Conservation (phyloP, 2,113 vertebrate genomes). For the Epinephelus lanceolatus region DNA sequence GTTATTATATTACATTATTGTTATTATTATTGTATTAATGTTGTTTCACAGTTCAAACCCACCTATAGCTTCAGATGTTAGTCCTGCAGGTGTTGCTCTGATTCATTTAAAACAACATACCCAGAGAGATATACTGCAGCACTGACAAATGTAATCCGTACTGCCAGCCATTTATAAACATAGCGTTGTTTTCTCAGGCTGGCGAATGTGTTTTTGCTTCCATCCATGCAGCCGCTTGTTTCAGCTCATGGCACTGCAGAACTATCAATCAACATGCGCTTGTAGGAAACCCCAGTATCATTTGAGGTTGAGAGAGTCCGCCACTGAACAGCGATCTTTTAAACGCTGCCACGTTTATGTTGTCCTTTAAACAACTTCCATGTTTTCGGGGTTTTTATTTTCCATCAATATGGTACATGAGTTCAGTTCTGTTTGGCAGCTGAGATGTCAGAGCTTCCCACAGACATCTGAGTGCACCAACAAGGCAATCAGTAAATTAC, state of each 20-base stretch:
- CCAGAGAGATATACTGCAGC: background rate
- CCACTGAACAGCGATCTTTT: background rate
- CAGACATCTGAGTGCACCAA: slow-evolving; percentile 20
- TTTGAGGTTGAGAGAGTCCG: background rate
- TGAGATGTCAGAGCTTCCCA: slow-evolving; percentile 5
- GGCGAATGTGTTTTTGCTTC: slow-evolving; percentile 6
- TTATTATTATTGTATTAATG: background rate
- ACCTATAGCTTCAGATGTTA: background rate
- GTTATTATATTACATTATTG: background rate
- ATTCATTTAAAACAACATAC: background rate
- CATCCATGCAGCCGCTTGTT: background rate
- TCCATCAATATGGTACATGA: background rate
- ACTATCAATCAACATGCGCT: background rate
- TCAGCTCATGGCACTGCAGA: background rate
- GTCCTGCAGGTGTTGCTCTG: background rate
- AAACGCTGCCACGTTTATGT: background rate
- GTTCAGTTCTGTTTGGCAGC: slow-evolving; percentile 17
- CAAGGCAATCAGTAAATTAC: background rate
- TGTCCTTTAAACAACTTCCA: background rate
- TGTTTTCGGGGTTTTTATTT: background rate
- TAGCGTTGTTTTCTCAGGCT: background rate
- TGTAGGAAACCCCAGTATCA: background rate
- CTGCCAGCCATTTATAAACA: background rate
- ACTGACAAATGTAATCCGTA: background rate
- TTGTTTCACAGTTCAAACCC: slow-evolving; percentile 8